Conservation (phyloP, 2,888 invertebrate species). For the Epistrophella euchroma region DNA sequence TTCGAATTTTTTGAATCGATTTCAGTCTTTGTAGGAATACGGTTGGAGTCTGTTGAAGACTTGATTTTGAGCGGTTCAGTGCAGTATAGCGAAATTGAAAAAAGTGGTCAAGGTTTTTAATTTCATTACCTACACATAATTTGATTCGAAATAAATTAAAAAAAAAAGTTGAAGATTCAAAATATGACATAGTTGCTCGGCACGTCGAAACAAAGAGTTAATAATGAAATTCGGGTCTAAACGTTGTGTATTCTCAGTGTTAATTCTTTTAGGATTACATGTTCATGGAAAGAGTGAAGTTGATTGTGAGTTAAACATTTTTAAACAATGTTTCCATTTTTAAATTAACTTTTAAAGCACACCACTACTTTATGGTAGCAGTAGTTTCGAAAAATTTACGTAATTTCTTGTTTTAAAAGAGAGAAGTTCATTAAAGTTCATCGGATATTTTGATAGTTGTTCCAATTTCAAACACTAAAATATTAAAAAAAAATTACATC, state of each 20-base stretch:
- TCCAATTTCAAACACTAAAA: neutral
- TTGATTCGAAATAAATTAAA: neutral
- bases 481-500: neutral
- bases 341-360: neutral
- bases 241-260: neutral
- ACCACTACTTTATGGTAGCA: neutral
- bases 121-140: neutral
- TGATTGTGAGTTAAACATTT: constrained; percentile 43
- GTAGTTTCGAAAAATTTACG: neutral
- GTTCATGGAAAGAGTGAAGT: constrained; percentile 18
- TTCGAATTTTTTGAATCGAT: constrained; percentile 23
- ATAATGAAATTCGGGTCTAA: constrained; percentile 22
- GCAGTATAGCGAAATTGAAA: neutral
- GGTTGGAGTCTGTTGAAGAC: constrained; percentile 29
- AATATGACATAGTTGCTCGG: constrained; percentile 4
- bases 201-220: neutral
- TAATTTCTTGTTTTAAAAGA: neutral
- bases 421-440: constrained; percentile 13
- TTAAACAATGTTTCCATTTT: neutral
- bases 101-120: constrained; percentile 13
- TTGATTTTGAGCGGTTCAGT: neutral
- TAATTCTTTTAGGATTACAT: constrained; percentile 47
- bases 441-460: neutral
- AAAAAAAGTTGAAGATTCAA: constrained; percentile 1
- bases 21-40: constrained; percentile 51